Base-by-base conservation (phyloP, 2,888 invertebrate genomes). In the Drosophila niveifrons region DNA sequence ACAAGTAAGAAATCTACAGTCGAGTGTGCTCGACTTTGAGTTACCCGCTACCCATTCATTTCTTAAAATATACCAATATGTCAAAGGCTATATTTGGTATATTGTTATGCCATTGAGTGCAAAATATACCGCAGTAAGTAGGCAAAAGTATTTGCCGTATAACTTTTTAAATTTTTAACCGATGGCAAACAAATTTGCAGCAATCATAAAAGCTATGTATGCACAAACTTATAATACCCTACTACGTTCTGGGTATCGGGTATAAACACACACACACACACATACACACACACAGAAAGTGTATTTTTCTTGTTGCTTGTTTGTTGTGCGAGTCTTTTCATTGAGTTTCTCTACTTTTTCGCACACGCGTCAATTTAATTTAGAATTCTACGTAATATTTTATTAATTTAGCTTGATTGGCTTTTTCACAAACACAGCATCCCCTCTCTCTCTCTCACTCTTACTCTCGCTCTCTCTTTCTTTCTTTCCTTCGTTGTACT, bases 341-440 rank as follows among this genome's bases (percentile, higher is more conserved):
- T 44, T 48, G 53, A n/a, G 53, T 64, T 63, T 39, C 28, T 69
- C 15, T 47, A 39, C 34, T 74, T 71, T 81, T 80, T 83, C 70
- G 82, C 83, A 87, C 83, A 87, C 79, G 87, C 88, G 82, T 83
- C 88, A 87, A 83, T 83, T 84, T 84, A 83, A 83, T 83, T 83
- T 83, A 84, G 85, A 87, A 85, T 84, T 80, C 80, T 80, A 88
- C 88, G 83, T 76, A 88, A 85, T 85, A 84, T 84, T 85, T 88
- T 88, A 85, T 88, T 84, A 84, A 84, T 84, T 84, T 88, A 85
- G 82, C 83, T 88, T 85, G 86, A 84, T 85, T 84, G 86, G 83
- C 88, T 83, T 83, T 83, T 83, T 83, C 83, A 83, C 82, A 88
- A 85, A 87, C 77, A 75, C 61, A 79, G 72, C 72, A 48, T 55